Percentiles rank a stretch among this genome's conserved stretches.
Conservation (phyloP, 2,888 invertebrate genomes). For the Drosophila mulleri region DNA sequence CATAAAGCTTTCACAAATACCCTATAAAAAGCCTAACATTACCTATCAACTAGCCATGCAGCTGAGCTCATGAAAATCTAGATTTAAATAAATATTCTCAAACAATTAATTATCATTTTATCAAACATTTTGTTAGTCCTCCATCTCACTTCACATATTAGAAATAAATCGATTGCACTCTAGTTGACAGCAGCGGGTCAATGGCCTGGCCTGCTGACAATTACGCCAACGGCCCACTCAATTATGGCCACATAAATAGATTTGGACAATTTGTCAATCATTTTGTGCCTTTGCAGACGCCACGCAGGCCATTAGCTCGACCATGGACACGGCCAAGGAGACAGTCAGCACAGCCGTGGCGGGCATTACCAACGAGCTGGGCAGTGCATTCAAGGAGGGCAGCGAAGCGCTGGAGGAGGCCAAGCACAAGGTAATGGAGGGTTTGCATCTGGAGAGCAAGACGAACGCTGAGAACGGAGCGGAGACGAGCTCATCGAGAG, state of each 20-base stretch:
- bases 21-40: too few relatives aligned
- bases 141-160: not conserved
- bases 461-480: conserved; percentile 2
- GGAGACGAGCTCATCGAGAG: conserved; percentile 54
- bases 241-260: not conserved
- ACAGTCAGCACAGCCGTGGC: conserved; percentile 77
- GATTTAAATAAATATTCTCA: not conserved
- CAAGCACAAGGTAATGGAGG: conserved; percentile 77
- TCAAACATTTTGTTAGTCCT: not conserved
- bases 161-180: conserved; percentile 18
- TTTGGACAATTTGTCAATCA: conserved; percentile 2
- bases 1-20: too few relatives aligned
- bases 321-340: conserved; percentile 80
- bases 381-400: conserved; percentile 75
- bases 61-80: too few relatives aligned
- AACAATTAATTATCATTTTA: too few relatives aligned
- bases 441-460: conserved; percentile 68
- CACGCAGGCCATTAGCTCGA: conserved; percentile 64
- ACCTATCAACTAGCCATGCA: too few relatives aligned
- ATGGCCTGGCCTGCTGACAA: conserved; percentile 22
- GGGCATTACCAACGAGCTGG: conserved; percentile 77
- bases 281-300: conserved; percentile 62
- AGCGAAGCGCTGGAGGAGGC: conserved; percentile 72
- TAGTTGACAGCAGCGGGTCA: conserved; percentile 20
- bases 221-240: not conserved